Percentiles rank a stretch among this genome's conserved stretches.
Evolutionary conservation across 2,797 vertebrate species (phyloP).

Genomic region (Neostethus bicornis): DNA sequence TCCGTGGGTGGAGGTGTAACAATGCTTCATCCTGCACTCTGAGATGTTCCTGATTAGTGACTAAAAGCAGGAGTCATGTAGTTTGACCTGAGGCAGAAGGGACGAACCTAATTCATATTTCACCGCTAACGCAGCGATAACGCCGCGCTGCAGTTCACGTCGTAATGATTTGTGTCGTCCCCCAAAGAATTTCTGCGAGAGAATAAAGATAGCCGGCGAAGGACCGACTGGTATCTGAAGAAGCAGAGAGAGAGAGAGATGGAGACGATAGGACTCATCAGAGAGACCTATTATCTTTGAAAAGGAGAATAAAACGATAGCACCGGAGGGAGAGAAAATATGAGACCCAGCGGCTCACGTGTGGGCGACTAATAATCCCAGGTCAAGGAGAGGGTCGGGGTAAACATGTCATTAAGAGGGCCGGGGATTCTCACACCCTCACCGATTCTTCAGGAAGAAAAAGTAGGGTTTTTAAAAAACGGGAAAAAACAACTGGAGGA

Average conservation of each 20-base stretch:
- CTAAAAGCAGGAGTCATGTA: too few relatives aligned
- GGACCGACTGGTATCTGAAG: not conserved
- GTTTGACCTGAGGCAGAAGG: too few relatives aligned
- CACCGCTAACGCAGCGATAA: too few relatives aligned
- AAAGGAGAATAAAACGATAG: slow-evolving; percentile 20
- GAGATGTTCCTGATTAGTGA: too few relatives aligned
- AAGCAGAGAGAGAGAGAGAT: not conserved
- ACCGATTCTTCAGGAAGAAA: too few relatives aligned
- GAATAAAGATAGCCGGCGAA: slow-evolving; percentile 1
- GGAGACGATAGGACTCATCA: slow-evolving; percentile 22
- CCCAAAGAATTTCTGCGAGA: not conserved
- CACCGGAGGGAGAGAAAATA: not conserved
- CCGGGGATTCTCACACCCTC: slow-evolving; percentile 20
- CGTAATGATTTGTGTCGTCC: not conserved
- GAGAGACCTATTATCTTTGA: slow-evolving; percentile 30
- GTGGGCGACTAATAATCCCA: slow-evolving; percentile 16
- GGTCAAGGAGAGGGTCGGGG: slow-evolving; percentile 34
- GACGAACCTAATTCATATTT: too few relatives aligned
- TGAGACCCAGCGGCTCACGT: not conserved
- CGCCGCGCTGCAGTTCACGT: too few relatives aligned
- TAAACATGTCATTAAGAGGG: slow-evolving; percentile 29
- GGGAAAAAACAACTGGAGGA: too few relatives aligned
- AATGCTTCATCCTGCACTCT: too few relatives aligned
- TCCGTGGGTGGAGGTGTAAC: too few relatives aligned
- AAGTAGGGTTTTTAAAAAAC: too few relatives aligned